Evolutionary conservation across 2,888 invertebrate genomes (phyloP).

Genomic region (Eilema caniola): DNA sequence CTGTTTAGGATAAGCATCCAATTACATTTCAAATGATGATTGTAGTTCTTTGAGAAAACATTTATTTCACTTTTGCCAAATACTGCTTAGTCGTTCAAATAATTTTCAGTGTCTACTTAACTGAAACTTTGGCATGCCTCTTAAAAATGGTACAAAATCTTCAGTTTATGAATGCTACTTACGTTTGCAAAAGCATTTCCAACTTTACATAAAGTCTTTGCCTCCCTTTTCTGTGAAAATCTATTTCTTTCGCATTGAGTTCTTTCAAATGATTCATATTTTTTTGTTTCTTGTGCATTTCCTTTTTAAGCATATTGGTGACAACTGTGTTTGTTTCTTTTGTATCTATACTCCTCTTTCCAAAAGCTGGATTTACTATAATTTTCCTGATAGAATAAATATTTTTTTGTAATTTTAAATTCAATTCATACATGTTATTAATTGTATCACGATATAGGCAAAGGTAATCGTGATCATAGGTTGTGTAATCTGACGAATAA

Average conservation of each 20-base stretch:
- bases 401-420: background rate
- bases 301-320: conserved; percentile 53
- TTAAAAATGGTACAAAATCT: background rate
- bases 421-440: background rate
- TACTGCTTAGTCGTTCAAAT: background rate
- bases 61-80: background rate
- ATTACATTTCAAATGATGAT: background rate
- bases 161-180: conserved; percentile 66
- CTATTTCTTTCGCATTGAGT: conserved; percentile 66
- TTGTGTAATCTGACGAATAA: too few relatives aligned
- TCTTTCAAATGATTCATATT: conserved; percentile 60
- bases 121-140: background rate
- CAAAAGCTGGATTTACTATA: conserved; percentile 81
- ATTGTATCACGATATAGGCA: too few relatives aligned
- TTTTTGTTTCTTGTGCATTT: conserved; percentile 72
- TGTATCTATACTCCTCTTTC: conserved; percentile 74
- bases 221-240: conserved; percentile 88
- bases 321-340: conserved; percentile 29
- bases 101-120: background rate
- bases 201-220: conserved; percentile 88
- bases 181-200: conserved; percentile 89
- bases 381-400: conserved; percentile 64
- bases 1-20: background rate
- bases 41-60: background rate
- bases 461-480: too few relatives aligned